Base-by-base conservation (phyloP, 2,888 invertebrate genomes). In the Hololepta plana region DNA sequence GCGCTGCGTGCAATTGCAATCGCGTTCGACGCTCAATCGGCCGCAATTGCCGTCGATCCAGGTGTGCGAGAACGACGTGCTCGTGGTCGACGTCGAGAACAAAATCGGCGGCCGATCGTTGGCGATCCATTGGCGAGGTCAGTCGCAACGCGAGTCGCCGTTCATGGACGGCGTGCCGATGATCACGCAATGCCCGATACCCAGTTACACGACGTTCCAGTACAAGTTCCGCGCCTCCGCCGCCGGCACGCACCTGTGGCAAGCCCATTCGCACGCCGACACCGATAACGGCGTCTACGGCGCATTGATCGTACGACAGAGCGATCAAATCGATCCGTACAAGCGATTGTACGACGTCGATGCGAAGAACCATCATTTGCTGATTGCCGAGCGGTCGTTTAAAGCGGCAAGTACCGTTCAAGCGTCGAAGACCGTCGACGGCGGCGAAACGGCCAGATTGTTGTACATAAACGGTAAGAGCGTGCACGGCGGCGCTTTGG, bases 41-140 rank as follows among this genome's bases (percentile, higher is more conserved):
- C n/a, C n/a, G n/a, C n/a, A n/a, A n/a, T n/a, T n/a, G 3, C 68
- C 68, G 3, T 38, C 61, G 0, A 63, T 67, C 15, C 60, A 72
- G 46, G 72, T 73, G 3, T 76, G 76, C 43, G 60, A 70, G 24
- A 72, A 74, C 39, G 82, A 82, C 42, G 64, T 72, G 16, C 55
- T 82, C 3, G 60, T 77, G 1, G 72, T 80, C 1, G 74, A 77
- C 45, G 72, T 81, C 2, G 57, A 63, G 25, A 81, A 81, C 43
- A 64, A 63, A 39, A 55, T 81, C 27, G 67, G 69, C 1, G 69
- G 69, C 13, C 67, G 73, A 42, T 71, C 70, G 25, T 49, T 73
- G 1, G 61, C 72, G 4, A 57, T 84, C 6, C 82, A 84, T 45
- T 84, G 81, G 80, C 72, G 80, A 42, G 84, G 82, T 1, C 34